A percentile compares a stretch with the other conserved stretches of the same genome.
phyloP scores from a whole-genome alignment of 2,113 vertebrate genomes.

The Micromys minutus region DNA sequence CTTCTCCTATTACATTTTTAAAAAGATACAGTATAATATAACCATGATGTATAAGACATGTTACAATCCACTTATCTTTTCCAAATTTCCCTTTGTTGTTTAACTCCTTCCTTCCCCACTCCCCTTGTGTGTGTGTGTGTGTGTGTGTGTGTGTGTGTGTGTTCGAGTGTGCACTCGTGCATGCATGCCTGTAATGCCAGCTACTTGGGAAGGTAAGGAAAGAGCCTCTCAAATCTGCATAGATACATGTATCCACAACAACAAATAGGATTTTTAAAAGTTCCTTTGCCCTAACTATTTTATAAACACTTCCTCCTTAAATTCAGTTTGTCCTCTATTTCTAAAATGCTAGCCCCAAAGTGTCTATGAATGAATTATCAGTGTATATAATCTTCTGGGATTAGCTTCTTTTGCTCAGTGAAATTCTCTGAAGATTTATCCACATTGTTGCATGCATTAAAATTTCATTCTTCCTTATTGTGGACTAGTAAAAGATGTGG shows the following conservation, averaged over 20 bases:
- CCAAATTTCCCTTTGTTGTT: not conserved
- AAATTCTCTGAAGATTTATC: not conserved
- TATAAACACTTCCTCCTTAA: not conserved
- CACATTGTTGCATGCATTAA: not conserved
- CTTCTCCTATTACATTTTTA: not conserved
- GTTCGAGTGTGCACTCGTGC: not conserved
- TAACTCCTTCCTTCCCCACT: not conserved
- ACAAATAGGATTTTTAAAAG: not conserved
- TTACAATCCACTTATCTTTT: not conserved
- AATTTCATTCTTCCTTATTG: not conserved
- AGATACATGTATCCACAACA: not conserved
- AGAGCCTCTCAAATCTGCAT: not conserved
- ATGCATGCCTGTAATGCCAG: not conserved
- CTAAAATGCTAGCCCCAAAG: not conserved
- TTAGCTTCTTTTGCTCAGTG: not conserved
- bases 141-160: not conserved
- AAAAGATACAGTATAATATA: not conserved
- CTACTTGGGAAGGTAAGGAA: not conserved
- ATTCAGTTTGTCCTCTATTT: not conserved
- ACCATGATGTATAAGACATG: not conserved
- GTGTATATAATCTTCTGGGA: not conserved
- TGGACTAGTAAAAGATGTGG: no score
- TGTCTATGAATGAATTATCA: not conserved
- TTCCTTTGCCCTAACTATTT: not conserved
- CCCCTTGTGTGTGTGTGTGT: not conserved